phyloP scores from a whole-genome alignment of 2,888 invertebrate species.

The Cordilura impudica region DNA sequence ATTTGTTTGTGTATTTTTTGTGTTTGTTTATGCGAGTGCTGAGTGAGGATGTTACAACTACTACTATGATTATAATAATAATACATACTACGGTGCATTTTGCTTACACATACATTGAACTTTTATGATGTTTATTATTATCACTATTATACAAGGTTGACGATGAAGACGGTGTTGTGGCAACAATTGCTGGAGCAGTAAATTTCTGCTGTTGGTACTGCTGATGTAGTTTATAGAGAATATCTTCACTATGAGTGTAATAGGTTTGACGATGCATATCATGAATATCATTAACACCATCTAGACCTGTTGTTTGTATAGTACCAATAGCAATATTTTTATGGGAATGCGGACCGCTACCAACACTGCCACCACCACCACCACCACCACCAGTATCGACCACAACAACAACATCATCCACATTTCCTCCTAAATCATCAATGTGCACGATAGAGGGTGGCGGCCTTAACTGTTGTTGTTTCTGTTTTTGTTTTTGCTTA shows the following conservation, averaged over 20 bases:
- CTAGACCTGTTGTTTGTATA: constrained; percentile 53
- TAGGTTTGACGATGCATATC: constrained; percentile 59
- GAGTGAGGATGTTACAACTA: background rate
- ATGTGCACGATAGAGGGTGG: constrained; percentile 45
- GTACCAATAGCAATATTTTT: no score
- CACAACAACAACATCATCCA: constrained; percentile 73
- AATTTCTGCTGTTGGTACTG: constrained; percentile 56
- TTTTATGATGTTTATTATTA: constrained; percentile 67
- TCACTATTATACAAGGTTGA: constrained; percentile 62
- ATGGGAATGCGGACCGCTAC: no score
- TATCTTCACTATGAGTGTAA: constrained; percentile 53
- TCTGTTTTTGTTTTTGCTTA: constrained; percentile 56
- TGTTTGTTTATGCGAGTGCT: background rate
- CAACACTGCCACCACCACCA: constrained; percentile 59
- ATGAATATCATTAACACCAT: constrained; percentile 48
- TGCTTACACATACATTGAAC: constrained; percentile 68
- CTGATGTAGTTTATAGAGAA: constrained; percentile 37
- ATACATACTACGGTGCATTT: background rate
- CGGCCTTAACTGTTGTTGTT: constrained; percentile 48
- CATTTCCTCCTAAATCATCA: constrained; percentile 66
- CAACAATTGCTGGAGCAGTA: constrained; percentile 45
- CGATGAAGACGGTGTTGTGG: constrained; percentile 44
- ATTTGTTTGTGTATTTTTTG: background rate
- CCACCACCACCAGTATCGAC: constrained; percentile 57
- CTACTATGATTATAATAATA: background rate